Evolutionary conservation across 2,113 vertebrate genomes (phyloP), one percentile per base, ranked within the genome.

Genomic region (Gasterosteus nipponicus): DNA sequence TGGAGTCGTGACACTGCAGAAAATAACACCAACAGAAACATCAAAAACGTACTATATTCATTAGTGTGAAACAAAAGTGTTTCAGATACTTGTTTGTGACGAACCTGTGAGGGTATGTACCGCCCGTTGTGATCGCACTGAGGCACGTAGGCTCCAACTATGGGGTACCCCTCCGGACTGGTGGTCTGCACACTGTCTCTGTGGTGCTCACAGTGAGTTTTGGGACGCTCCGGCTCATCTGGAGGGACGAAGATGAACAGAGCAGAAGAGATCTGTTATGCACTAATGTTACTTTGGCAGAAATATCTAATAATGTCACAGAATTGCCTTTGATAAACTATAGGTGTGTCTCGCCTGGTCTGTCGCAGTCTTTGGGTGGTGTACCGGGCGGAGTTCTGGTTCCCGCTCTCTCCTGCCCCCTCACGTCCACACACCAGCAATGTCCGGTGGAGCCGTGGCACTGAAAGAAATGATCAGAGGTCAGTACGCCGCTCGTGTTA

Each of bases 391-490:
- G 82, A 0, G 91, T 95, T 56, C 93, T 91, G 1, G 95, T 97
- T n/a, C 95, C 96, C 0, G 91, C 70, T 56, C 94, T 89, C 86
- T 97, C 96, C 59, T 92, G 92, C 15, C 96, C 96, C 0, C 85
- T 64, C 0, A 12, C 60, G 4, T 95, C 93, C 85, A 98, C 96
- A 0, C 96, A 97, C 96, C 96, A 97, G 79, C 96, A 97, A 62
- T 96, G 77, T 59, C 96, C 96, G 0, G 93, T 94, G 63, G 94
- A 93, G 31, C 92, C 10, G 1, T 80, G 77, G 16, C 77, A 80
- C 77, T 80, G 63, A 0, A 63, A 69, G 6, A 0, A 47, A 70
- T 15, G 14, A 39, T 57, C 11, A 7, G 10, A 49, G 0, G 1
- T 73, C 3, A 42, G 44, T 6, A 10, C 5, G 1, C 22, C 19